Evolutionary conservation across 30 jellyfish, hydroid and myxozoan species (phyloP), one percentile per base, ranked within the genome.

Genomic region (Mastigias papua): DNA sequence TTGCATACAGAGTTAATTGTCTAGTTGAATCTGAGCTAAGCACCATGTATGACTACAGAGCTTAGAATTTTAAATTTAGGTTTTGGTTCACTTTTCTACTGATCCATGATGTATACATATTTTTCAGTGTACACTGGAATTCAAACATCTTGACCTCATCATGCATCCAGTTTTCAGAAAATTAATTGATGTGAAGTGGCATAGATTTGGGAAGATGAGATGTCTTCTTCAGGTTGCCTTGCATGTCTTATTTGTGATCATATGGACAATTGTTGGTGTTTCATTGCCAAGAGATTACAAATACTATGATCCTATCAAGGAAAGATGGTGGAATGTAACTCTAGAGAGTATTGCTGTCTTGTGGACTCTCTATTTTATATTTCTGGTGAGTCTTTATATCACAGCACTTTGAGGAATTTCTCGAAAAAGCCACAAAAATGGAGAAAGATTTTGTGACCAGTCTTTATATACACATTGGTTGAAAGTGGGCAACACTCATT

Each of bases 111-210:
- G 7, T 42, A 15, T 42, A 42, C 13, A 8, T 42, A 42, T 76
- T 21, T 83, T 84, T 28, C 73, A 94, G 99, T 92, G 92, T 67
- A 88, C 92, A 23, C 64, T 84, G 58, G 94, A 83, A 60, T 70
- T 58, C 87, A 91, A 94, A 21, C 99, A 94, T 66, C 80, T 89
- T 90, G 93, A 94, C 62, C 85, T 94, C 30, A 64, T 94, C 34
- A 81, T 94, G 87, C 99, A 94, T 82, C 97, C 97, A 35, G 97
- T 89, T n/a, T 88, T 89, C 46, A 95, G 88, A 37, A 89, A 89
- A 63, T 79, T 94, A 67, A 67, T 94, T 37, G 91, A 88, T 63
- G 96, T 94, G 42, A 94, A 94, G 64, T 94, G 99, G 99, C 82
- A 73, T 6, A 61, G 80, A 72, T 94, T 94, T 78, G 99, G 90